Evolutionary conservation across 2,113 vertebrate genomes (phyloP), one percentile per base, ranked within the genome.

Genomic region (Crypturellus undulatus): DNA sequence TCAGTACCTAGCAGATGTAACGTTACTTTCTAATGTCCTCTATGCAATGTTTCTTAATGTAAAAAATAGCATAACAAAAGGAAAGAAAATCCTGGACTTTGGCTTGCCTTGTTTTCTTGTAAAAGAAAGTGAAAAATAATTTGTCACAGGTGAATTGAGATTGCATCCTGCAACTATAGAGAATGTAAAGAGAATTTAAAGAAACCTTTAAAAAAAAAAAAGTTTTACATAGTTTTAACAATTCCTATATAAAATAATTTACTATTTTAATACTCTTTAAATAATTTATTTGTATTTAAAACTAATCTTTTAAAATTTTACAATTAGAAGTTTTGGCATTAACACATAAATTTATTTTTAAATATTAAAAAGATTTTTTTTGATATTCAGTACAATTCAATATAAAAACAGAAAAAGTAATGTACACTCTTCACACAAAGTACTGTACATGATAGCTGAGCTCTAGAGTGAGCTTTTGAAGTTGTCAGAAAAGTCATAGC

Each of bases 311-410:
- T 65, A 69, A 51, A 95, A 87, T 80, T 69, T 81, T 42, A 24
- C 32, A 26, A 38, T 84, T 87, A 59, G 63, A 89, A 47, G 28
- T 71, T 91, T 84, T 81, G 60, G 80, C 58, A 83, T 79, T 92
- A 64, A 34, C 80, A 89, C 43, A 92, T 95, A 94, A 63, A 22
- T 32, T 43, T 4, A 21, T 72, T 32, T 94, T 93, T 26, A 58
- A 64, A 84, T 91, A 94, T 89, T 78, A 94, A 96, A 98, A 97
- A 83, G 7, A 67, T 63, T 78, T 19, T 92, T 92, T 88, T 70
- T 94, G 94, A 93, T 95, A 96, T 96, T 97, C 70, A 75, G 64
- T 91, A 96, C 67, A 95, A 71, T 91, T 92, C 82, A 87, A 97
- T 84, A 95, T 78, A 94, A 94, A 96, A 94, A 0, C 76, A 90